Conservation (phyloP, 1,140 invertebrate species). For the Calycopis cecrops region DNA sequence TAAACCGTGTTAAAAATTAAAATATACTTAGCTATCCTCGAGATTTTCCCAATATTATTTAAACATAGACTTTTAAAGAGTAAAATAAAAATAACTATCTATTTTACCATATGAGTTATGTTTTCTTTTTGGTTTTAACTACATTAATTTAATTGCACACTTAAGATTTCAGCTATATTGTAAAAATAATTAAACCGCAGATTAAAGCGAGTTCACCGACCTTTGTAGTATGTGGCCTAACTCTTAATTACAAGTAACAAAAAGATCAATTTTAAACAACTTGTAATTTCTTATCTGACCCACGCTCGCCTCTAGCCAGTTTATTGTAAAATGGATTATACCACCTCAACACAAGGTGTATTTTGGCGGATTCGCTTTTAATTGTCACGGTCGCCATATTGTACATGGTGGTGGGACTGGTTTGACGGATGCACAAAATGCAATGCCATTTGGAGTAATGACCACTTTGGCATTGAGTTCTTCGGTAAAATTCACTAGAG, state of each 20-base stretch:
- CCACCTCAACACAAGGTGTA: constrained; percentile 19
- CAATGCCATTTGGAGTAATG: constrained; percentile 52
- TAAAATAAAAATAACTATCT: too few species aligned
- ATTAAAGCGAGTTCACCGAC: neutral
- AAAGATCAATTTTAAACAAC: constrained; percentile 9
- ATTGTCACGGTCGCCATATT: constrained; percentile 66
- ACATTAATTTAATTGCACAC: too few species aligned
- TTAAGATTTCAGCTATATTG: too few species aligned
- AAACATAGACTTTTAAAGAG: too few species aligned
- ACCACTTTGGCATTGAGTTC: constrained; percentile 29
- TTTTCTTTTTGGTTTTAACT: too few species aligned
- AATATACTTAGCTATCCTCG: too few species aligned
- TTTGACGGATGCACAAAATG: constrained; percentile 45
- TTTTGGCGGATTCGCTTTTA: constrained; percentile 34
- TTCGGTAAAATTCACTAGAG: too few species aligned
- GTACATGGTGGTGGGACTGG: constrained; percentile 62
- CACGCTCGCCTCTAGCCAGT: neutral
- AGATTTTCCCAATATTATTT: too few species aligned
- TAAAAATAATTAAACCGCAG: too few species aligned
- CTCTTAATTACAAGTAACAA: constrained; percentile 10
- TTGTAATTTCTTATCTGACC: neutral
- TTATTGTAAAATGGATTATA: constrained; percentile 21
- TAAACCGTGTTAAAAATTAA: too few species aligned
- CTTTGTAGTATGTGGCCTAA: neutral
- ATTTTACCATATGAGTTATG: too few species aligned